Base-by-base conservation (phyloP, 2,888 invertebrate species). In the Microctonus aethiopoides region DNA sequence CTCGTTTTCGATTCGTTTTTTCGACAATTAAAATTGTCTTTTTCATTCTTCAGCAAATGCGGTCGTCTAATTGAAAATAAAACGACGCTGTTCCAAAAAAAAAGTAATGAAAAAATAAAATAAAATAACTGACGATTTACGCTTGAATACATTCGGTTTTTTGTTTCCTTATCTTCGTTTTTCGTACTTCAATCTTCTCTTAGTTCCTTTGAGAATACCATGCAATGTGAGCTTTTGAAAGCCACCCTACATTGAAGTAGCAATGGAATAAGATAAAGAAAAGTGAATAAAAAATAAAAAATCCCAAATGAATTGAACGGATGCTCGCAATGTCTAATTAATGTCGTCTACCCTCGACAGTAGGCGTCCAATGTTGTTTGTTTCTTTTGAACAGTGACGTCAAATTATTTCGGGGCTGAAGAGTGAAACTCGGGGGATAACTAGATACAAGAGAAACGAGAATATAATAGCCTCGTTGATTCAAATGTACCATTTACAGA, bases 321-420 rank as follows among this genome's bases (percentile, higher is more conserved):
- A 16, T 20, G 29, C 32, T 29, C 32, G 32, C 51, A 51, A 20
- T 20, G 51, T 61, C 36, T 36, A 61, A 61, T 68, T 54, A 68
- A 36, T 22, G 22, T 60, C 6, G 61, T 67, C 9, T 1, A 7
- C 7, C 16, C 1, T 6, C 16, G 6, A 16, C 9, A 20, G 6
- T n/a, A 7, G 6, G 6, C 6, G 16, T 7, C 5, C 41, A 29
- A 61, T 26, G 46, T 46, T 67, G 60, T 69, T 73, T 65, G 65
- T 71, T 63, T 54, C 34, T 41, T 26, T 57, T 65, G 10, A 36
- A 46, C 34, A 52, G 22, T 41, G 64, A 20, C 56, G 67, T 67
- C 34, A 65, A 67, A 32, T 68, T 54, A 51, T 67, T 61, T 41
- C 41, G 16, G 13, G 24, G 22, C 41, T n/a, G 9, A 16, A 20